A percentile compares a stretch with the other conserved stretches of the same genome.
Evolutionary conservation across 2,888 invertebrate species (phyloP).

Genomic region (Hirtodrosophila trivittata): DNA sequence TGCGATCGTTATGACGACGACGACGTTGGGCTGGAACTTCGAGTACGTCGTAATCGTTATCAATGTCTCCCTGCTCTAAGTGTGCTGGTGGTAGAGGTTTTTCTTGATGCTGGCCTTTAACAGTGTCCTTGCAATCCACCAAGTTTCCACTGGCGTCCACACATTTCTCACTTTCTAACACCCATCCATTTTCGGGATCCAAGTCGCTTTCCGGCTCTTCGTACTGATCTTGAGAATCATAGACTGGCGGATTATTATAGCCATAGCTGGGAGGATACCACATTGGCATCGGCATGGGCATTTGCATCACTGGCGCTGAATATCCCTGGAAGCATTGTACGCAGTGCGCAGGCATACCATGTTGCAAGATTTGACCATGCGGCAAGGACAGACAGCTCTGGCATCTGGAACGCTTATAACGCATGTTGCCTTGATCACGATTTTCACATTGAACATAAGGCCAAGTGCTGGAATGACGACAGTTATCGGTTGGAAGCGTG

Average conservation of each 20-base stretch:
- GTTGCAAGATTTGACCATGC: conserved; percentile 57
- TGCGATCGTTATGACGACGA: conserved; percentile 36
- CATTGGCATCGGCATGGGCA: conserved; percentile 25
- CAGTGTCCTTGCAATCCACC: conserved; percentile 41
- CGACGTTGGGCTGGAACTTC: conserved; percentile 47
- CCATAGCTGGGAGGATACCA: conserved; percentile 29
- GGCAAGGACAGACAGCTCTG: conserved; percentile 53
- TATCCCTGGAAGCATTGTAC: conserved; percentile 42
- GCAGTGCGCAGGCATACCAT: conserved; percentile 64
- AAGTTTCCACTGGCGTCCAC: conserved; percentile 48
- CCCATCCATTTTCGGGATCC: conserved; percentile 31
- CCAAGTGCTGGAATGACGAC: conserved; percentile 50
- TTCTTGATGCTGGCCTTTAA: too few species aligned
- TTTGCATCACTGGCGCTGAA: conserved; percentile 36
- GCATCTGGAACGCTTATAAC: conserved; percentile 41
- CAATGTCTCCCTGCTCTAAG: too few species aligned
- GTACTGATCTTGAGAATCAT: neutral
- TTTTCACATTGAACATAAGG: conserved; percentile 61
- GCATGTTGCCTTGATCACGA: neutral
- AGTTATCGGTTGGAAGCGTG: too few species aligned
- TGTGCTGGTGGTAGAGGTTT: too few species aligned
- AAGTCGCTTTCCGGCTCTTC: neutral
- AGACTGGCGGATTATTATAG: conserved; percentile 8
- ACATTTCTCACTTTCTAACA: conserved; percentile 60
- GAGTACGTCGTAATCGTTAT: conserved; percentile 24